These are phyloP conservation scores for Gymnobelideus leadbeateri DNA, from an alignment of 2,113 vertebrate species.

Conservation along the genomic window DNA sequence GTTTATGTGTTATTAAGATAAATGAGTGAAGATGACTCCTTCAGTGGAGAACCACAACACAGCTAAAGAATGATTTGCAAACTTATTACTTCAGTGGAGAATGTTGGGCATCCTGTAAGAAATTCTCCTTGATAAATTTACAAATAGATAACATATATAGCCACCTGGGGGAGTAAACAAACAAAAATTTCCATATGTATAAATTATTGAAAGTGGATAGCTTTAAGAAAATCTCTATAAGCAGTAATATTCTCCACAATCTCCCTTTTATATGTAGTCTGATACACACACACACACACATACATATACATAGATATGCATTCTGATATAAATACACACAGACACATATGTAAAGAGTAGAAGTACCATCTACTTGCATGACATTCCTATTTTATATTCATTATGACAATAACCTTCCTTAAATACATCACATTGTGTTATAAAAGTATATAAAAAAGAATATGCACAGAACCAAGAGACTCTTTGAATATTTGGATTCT, in stretches of 20 bases:
- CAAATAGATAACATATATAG: slow-evolving; percentile 33
- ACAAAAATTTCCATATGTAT: slow-evolving; percentile 18
- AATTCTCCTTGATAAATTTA: slow-evolving; percentile 25
- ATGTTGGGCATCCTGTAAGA: slow-evolving; percentile 14
- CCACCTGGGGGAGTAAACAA: slow-evolving; percentile 22
- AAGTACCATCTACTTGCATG: not conserved
- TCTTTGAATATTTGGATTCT: slow-evolving; percentile 20
- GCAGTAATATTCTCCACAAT: slow-evolving; percentile 21
- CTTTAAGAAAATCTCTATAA: slow-evolving; percentile 8
- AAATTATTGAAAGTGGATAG: slow-evolving; percentile 29
- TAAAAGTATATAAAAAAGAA: slow-evolving; percentile 45
- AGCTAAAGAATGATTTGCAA: not conserved
- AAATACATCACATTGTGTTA: not conserved
- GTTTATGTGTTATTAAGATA: not conserved
- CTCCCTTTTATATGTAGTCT: slow-evolving; percentile 14
- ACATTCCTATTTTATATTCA: slow-evolving; percentile 45
- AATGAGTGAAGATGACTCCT: not conserved
- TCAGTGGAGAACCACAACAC: slow-evolving; percentile 11
- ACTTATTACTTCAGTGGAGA: slow-evolving; percentile 17
- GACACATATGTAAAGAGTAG: not conserved
- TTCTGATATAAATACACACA: too few relatives aligned
- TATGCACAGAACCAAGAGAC: slow-evolving; percentile 15
- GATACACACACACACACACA: not conserved
- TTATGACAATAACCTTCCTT: slow-evolving; percentile 26
- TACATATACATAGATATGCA: too few relatives aligned